These are phyloP conservation scores for Aphodius sticticus DNA, from an alignment of 2,888 invertebrate species.

Conservation along the genomic window DNA sequence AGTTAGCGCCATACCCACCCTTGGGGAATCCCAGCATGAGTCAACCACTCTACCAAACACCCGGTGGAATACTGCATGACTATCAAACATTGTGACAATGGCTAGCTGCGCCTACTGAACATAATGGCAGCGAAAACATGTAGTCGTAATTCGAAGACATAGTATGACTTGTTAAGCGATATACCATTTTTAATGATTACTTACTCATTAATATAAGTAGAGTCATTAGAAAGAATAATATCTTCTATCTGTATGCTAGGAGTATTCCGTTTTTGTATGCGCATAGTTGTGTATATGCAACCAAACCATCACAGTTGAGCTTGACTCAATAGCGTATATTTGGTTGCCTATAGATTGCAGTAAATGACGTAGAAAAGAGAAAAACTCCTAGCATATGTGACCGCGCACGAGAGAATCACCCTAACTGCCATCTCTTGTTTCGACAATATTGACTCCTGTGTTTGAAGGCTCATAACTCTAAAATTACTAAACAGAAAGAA, in stretches of 20 bases:
- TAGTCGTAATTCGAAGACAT: slow-evolving; percentile 28
- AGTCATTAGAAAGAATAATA: slow-evolving; percentile 10
- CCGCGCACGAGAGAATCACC: too few relatives aligned
- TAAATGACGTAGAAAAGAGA: background rate
- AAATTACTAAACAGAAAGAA: too few relatives aligned
- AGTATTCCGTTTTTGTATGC: too few relatives aligned
- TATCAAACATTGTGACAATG: slow-evolving; percentile 62
- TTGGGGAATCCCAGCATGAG: slow-evolving; percentile 52
- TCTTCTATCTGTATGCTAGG: slow-evolving; percentile 21
- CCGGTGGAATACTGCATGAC: slow-evolving; percentile 58
- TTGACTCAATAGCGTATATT: background rate
- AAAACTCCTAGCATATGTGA: background rate
- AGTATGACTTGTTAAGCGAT: slow-evolving; percentile 35
- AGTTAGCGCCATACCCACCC: slow-evolving; percentile 52
- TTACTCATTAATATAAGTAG: background rate
- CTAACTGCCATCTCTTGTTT: too few relatives aligned
- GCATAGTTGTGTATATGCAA: background rate
- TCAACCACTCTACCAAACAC: slow-evolving; percentile 56
- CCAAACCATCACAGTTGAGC: background rate
- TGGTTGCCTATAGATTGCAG: background rate
- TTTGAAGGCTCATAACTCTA: too few relatives aligned
- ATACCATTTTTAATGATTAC: background rate
- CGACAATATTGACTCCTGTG: too few relatives aligned
- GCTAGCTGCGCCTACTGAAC: slow-evolving; percentile 50
- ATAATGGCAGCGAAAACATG: slow-evolving; percentile 38